Evolutionary conservation across 2,797 vertebrate species (phyloP).

Genomic region (Gambusia yucatana): DNA sequence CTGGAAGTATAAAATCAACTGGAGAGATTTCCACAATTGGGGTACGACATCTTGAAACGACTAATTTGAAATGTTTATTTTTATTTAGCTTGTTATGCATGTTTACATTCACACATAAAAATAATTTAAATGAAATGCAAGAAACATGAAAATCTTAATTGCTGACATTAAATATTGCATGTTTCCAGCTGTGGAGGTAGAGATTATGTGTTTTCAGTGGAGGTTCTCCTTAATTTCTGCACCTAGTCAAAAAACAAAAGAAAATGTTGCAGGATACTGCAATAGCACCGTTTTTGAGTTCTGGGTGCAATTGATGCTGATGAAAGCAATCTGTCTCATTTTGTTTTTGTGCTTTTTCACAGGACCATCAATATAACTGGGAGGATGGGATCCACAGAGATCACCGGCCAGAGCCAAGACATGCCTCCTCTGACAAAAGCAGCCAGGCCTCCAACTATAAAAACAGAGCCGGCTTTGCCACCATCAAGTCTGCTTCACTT

Average conservation of each 20-base stretch:
- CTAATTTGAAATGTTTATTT: too few species aligned
- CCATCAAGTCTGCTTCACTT: conserved; percentile 98
- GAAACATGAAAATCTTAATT: background rate
- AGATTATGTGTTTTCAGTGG: background rate
- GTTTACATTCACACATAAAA: background rate
- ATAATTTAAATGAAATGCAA: background rate
- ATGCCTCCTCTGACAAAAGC: conserved; percentile 89
- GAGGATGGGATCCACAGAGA: conserved; percentile 94
- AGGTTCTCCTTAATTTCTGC: background rate
- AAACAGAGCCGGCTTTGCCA: conserved; percentile 97
- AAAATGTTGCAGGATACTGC: background rate
- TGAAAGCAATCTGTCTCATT: background rate
- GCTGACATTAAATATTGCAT: background rate
- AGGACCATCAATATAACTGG: conserved; percentile 97
- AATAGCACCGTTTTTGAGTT: background rate
- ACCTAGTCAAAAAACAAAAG: background rate
- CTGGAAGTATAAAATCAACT: too few species aligned
- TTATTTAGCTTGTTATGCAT: background rate
- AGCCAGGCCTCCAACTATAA: conserved; percentile 93
- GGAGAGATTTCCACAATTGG: too few species aligned
- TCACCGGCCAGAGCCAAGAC: conserved; percentile 89
- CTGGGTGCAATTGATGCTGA: background rate
- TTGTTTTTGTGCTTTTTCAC: conserved; percentile 62
- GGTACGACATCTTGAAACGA: too few species aligned
- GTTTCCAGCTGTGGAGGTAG: background rate